Percentiles rank a stretch among this genome's conserved stretches.
Evolutionary conservation across 2,113 vertebrate genomes (phyloP).

Genomic region (Saguinus imperator): DNA sequence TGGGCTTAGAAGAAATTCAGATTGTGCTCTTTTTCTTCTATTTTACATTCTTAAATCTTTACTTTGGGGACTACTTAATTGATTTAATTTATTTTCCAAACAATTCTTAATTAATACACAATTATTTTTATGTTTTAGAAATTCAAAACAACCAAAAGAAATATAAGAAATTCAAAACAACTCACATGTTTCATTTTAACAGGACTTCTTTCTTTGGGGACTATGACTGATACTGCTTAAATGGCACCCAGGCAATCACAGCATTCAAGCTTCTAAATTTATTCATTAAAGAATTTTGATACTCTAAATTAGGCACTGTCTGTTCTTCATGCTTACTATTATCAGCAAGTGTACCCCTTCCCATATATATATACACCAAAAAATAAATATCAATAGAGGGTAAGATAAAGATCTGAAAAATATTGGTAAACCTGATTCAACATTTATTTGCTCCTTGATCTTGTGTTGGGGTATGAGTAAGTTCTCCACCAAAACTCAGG

Average conservation of each 20-base stretch:
- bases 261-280: neutral
- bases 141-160: neutral
- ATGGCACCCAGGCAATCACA: neutral
- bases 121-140: constrained; percentile 26
- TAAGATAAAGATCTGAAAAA: neutral
- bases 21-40: constrained; percentile 7
- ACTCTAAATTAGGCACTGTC: neutral
- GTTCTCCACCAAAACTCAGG: neutral
- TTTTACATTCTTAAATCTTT: neutral
- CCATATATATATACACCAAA: neutral
- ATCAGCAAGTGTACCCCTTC: neutral
- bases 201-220: neutral
- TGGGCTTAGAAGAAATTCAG: neutral
- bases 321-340: neutral
- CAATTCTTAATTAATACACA: constrained; percentile 9
- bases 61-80: neutral
- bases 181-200: neutral
- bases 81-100: constrained; percentile 34
- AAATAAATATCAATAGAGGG: neutral
- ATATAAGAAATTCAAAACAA: neutral
- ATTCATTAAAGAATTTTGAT: neutral
- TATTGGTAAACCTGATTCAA: neutral
- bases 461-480: neutral
- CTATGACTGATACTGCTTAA: neutral
- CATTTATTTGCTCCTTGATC: neutral